Base-by-base conservation (phyloP, 1,140 invertebrate genomes). In the Holotrichia oblita region DNA sequence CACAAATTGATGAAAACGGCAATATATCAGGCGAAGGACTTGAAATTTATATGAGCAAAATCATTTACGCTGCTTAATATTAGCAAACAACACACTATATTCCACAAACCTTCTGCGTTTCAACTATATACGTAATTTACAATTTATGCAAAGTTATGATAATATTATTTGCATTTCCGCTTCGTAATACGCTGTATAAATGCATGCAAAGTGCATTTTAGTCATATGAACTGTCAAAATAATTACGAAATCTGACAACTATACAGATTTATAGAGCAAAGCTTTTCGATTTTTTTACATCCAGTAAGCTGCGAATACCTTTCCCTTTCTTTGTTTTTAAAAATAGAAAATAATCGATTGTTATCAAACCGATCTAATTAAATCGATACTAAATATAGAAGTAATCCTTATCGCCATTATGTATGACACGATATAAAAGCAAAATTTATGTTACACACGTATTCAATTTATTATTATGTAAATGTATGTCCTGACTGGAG, bases 401-500 rank as follows among this genome's bases (percentile, higher is more conserved):
- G 61, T 69, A 55, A 55, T 69, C 22, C 22, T 69, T 69, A 69
- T 27, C 27, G 61, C 61, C 12, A 69, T 69, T 69, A 22, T 69
- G 22, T 69, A 22, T 69, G 61, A 34, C 61, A 69, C 61, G 61
- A 22, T 27, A 69, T 20, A 69, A 69, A 69, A 69, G 61, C 22
- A 34, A 69, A 34, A 69, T 69, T 69, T 69, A 69, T 69, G 61
- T 69, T 34, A 34, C 12, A 22, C 61, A 22, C 61, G 27, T 69
- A 69, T 69, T 69, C 61, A 34, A 69, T 69, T 69, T 69, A 69
- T 24, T 69, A 69, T 69, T 69, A 69, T 69, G 61, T 34, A 69
- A 69, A 69, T 69, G 61, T 20, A 55, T 69, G 22, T 34, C 27
- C 61, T 69, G 61, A 69, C 61, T 22, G 27, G 20, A 34, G 61